Percentiles rank a stretch among this genome's conserved stretches.
phyloP scores from a whole-genome alignment of 2,797 vertebrate genomes.

The Neosalanx taihuensis region DNA sequence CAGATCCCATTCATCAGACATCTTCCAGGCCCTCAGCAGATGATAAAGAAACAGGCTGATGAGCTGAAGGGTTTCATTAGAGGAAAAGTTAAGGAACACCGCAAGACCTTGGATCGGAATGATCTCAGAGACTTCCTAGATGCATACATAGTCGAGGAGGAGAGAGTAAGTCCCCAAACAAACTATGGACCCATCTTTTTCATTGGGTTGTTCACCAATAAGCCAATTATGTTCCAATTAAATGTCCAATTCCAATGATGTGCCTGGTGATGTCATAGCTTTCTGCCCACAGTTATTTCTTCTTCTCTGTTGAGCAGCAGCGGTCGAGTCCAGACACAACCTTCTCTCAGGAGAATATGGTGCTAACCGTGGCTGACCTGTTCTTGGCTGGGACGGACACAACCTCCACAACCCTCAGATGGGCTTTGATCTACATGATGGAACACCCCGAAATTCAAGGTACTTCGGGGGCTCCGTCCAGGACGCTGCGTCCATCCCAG shows the following conservation, averaged over 20 bases:
- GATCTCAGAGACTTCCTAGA: conserved; percentile 52
- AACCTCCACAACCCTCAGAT: conserved; percentile 44
- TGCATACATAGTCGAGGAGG: conserved; percentile 51
- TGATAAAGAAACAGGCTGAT: conserved; percentile 7
- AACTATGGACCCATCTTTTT: no score
- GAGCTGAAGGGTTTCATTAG: conserved; percentile 28
- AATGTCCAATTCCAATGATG: no score
- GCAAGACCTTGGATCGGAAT: conserved; percentile 39
- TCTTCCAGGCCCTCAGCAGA: conserved; percentile 49
- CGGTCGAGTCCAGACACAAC: conserved; percentile 20
- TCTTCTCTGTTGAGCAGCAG: conserved; percentile 20
- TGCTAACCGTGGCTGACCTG: conserved; percentile 31
- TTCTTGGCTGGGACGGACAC: conserved; percentile 50
- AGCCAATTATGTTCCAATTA: no score
- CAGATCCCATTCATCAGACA: conserved; percentile 44
- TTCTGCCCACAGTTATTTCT: background rate
- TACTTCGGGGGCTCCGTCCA: background rate
- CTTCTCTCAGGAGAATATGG: conserved; percentile 42
- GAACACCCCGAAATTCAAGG: conserved; percentile 47
- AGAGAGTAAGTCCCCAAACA: conserved; percentile 29
- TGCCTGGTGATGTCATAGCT: no score
- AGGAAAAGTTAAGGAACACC: conserved; percentile 28
- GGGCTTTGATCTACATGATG: conserved; percentile 44
- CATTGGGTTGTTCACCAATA: no score
- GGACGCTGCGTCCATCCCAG: no score